Base-by-base conservation (phyloP, 2,888 invertebrate genomes). In the Parnassius apollo region DNA sequence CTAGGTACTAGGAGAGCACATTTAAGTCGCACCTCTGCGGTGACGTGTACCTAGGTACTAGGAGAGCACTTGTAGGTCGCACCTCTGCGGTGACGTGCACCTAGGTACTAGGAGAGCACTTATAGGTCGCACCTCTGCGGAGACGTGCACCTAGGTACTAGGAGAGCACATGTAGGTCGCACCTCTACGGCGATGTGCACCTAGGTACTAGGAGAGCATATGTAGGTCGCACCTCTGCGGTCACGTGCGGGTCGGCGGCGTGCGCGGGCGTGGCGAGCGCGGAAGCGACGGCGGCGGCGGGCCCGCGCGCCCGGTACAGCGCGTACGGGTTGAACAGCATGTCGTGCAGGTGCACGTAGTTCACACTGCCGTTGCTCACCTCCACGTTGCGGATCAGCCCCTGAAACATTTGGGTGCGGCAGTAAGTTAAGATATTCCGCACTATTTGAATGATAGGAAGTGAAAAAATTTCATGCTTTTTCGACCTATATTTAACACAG, bases 301-400 rank as follows among this genome's bases (percentile, higher is more conserved):
- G 81, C 1, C 94, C 95, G 2, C 92, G 92, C 13, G 87, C 81
- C 0, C 81, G 68, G 88, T 96, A 96, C 64, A 96, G 82, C 10
- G 93, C 90, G 80, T 94, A 96, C 0, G 97, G 96, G 88, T 96
- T 96, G 85, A 96, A 96, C 64, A 96, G 88, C 94, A 96, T 95
- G 82, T 94, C 94, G 78, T 96, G 96, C 54, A 97, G 92, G 68
- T 96, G 95, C 4, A 95, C 85, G 77, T 94, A 95, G 75, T 94
- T 94, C 9, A 87, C 76, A 0, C 93, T 90, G 12, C 92, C 92
- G 12, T 88, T 93, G 48, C 86, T 84, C n/a, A 87, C 78, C 66
- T 94, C 93, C 0, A 94, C 93, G 62, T 94, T 86, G 82, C 94
- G 95, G 81, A 97, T 95, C 58, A 97, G 83, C 12, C 95, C 95